Evolutionary conservation across 2,888 invertebrate genomes (phyloP), one percentile per base, ranked within the genome.

Genomic region (Caenorhabditis zanzibari): DNA sequence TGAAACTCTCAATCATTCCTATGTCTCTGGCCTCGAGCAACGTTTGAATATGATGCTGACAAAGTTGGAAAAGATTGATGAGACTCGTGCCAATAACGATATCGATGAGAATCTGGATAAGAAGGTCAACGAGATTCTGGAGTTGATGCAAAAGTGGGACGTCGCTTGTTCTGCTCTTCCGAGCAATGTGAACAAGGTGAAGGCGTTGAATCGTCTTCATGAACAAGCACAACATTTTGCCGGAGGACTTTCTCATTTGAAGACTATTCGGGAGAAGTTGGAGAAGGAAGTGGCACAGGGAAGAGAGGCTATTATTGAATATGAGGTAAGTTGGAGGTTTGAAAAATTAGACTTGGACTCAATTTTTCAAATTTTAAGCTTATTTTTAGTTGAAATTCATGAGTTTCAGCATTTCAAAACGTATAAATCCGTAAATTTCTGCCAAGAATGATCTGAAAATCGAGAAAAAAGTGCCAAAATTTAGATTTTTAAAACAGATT

Each of bases 151-250:
- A 56, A 88, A 86, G 58, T 80, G 88, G 88, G 88, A 88, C 58
- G 79, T 86, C 22, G 68, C 86, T 10, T 88, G 88, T 69, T 72
- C 83, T 0, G 75, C 85, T 38, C 81, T 88, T 5, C 86, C 88
- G n/a, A 82, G 82, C 35, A 87, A 86, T 63, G 84, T 87, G 38
- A 88, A 87, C 54, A 85, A 86, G 61, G 79, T 88, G 12, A 87
- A 88, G 26, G 75, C 88, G 6, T 64, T 88, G 52, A 84, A 84
- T 54, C 73, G 83, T 32, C 80, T 88, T 16, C 88, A 88, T 69
- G 88, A 88, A 72, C 88, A 88, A 72, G 88, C 87, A 7, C 85
- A 85, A 59, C 84, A 86, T 52, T 86, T 88, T 56, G 85, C 85
- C n/a, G 82, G 85, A 12, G 75, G 85, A 24, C 63, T 88, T 1